A percentile compares a stretch with the other conserved stretches of the same genome.
Evolutionary conservation across 2,113 vertebrate species (phyloP).

Genomic region (Anseranas semipalmata): DNA sequence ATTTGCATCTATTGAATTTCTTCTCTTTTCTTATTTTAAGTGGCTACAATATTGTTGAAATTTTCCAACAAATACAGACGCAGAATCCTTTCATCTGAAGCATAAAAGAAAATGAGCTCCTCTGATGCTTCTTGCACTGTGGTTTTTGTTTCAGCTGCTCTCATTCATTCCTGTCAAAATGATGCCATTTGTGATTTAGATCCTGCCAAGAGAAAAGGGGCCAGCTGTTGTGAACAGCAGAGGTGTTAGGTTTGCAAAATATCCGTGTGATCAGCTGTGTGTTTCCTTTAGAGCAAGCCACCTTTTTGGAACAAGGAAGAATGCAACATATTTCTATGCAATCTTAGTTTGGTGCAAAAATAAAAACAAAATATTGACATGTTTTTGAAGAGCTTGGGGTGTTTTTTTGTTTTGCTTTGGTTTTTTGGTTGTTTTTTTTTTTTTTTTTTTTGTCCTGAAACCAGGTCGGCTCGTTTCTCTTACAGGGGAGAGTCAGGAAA

Average conservation of each 20-base stretch:
- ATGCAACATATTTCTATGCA: background rate
- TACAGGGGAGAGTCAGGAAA: background rate
- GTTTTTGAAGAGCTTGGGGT: background rate
- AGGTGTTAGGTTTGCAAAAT: background rate
- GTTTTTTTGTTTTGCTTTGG: too few species aligned
- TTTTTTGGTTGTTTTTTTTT: too few species aligned
- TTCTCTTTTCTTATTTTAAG: background rate
- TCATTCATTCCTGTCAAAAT: background rate
- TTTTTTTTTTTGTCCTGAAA: too few species aligned
- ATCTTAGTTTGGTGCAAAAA: background rate
- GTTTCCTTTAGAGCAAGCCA: background rate
- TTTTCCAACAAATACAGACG: background rate
- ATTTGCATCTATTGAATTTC: background rate
- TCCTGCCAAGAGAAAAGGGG: background rate
- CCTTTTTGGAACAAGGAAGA: background rate
- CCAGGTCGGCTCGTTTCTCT: background rate
- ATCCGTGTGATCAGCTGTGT: background rate
- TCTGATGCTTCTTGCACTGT: background rate
- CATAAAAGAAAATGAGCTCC: constrained; percentile 16
- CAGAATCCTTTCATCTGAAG: background rate
- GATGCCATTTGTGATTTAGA: background rate
- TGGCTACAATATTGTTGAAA: background rate
- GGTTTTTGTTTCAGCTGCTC: background rate
- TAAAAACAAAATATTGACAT: background rate
- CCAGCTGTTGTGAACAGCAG: background rate